A percentile compares a stretch with the other conserved stretches of the same genome.
Conservation (phyloP, 30 jellyfish, hydroid and myxozoan species). For the Phacellophora camtschatica region DNA sequence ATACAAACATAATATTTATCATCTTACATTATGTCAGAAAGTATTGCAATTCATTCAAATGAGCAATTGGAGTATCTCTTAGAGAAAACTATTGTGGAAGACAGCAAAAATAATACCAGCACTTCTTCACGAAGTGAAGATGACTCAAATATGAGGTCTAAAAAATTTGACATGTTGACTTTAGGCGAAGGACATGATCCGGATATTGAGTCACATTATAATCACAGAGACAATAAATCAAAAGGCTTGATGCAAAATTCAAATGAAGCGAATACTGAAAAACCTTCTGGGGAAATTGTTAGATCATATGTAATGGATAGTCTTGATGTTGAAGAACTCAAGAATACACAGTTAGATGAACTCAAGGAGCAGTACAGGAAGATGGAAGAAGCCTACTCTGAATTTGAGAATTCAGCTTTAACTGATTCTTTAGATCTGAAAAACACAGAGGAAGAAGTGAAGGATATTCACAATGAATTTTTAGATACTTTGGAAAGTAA, state of each 20-base stretch:
- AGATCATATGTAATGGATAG: neutral
- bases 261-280: neutral
- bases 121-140: neutral
- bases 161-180: constrained; percentile 7
- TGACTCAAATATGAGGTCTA: neutral
- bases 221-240: too few relatives aligned
- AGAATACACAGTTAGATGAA: neutral
- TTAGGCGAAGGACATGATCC: constrained; percentile 5
- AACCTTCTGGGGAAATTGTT: neutral
- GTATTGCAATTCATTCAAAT: constrained; percentile 42
- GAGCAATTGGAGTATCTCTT: constrained; percentile 16
- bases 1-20: too few relatives aligned
- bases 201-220: neutral
- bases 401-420: neutral
- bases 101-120: neutral
- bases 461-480: neutral
- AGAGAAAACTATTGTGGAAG: neutral
- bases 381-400: neutral
- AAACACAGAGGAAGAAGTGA: neutral
- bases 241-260: too few relatives aligned
- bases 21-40: constrained; percentile 35
- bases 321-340: neutral
- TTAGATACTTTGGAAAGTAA: neutral
- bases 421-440: constrained; percentile 27
- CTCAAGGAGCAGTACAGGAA: neutral